Evolutionary conservation across 2,888 invertebrate genomes (phyloP).

Genomic region (Petrolisthes manimaculis): DNA sequence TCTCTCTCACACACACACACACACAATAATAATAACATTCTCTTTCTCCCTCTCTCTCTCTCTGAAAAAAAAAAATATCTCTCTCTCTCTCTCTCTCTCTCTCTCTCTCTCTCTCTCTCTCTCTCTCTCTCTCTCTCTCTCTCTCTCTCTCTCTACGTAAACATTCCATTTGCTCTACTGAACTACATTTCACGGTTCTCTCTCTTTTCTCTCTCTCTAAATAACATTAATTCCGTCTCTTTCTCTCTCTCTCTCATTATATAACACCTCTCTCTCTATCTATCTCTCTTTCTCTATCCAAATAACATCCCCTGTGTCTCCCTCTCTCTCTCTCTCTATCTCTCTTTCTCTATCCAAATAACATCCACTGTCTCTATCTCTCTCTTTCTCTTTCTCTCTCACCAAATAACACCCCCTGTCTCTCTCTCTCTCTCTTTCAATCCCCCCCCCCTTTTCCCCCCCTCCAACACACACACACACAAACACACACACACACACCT

Average conservation of each 20-base stretch:
- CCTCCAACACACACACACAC: too few relatives aligned
- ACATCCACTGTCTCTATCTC: background rate
- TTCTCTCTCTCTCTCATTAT: slow-evolving; percentile 5
- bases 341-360: slow-evolving; percentile 1
- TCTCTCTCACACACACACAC: background rate
- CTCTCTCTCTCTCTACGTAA: slow-evolving; percentile 27
- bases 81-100: slow-evolving; percentile 27
- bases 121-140: slow-evolving; percentile 32
- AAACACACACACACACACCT: too few relatives aligned
- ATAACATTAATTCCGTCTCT: background rate
- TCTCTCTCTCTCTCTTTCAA: too few relatives aligned
- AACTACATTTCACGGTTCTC: background rate
- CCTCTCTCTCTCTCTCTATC: slow-evolving; percentile 8
- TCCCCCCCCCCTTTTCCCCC: background rate
- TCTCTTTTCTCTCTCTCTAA: slow-evolving; percentile 4
- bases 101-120: slow-evolving; percentile 28
- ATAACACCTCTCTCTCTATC: slow-evolving; percentile 4
- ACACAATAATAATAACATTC: background rate
- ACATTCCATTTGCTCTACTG: background rate
- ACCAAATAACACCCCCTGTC: background rate
- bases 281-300: slow-evolving; percentile 13
- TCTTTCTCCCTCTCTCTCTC: background rate
- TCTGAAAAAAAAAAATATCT: too few relatives aligned
- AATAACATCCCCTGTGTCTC: slow-evolving; percentile 3
- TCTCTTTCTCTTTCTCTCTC: background rate